Base-by-base conservation (phyloP, 2,797 vertebrate species). In the Neoniphon sammara region DNA sequence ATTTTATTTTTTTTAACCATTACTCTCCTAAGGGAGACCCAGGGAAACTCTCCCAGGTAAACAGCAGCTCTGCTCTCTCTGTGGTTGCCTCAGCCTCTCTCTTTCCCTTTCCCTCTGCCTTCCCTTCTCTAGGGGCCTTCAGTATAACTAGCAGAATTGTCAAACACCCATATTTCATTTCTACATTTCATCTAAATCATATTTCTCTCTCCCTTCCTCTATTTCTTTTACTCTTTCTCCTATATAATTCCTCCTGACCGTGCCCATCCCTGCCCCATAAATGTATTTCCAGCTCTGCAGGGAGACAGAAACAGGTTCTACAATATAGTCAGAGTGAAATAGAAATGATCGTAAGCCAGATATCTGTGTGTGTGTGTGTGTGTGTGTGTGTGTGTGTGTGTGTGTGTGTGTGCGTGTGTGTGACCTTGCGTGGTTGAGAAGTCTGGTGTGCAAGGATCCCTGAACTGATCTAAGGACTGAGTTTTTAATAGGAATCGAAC, bases 401-500 rank as follows among this genome's bases (percentile, higher is more conserved):
- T 75, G 65, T 77, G 20, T 55, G 11, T 18, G n/a, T 20, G 25
- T 58, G 44, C 47, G 21, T 63, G 69, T 56, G 44, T 23, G 31
- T 67, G 68, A 84, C 70, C 75, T 83, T 75, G 72, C 73, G 63
- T 74, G 56, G 27, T 54, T 55, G 71, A 54, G 46, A 65, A 81
- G 53, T 60, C 46, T 74, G 54, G 56, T 77, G 75, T 78, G 63
- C 82, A 81, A 76, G 57, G 61, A 80, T 80, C 42, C 67, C 72
- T 47, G 58, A 47, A 70, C 47, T 72, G 46, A 18, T 49, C 18
- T 42, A 42, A 42, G 39, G 3, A 12, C 39, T 42, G 56, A 65
- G 30, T 58, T 84, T 53, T 66, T 72, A 79, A 80, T 67, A 73
- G 60, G 68, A 87, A 83, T 73, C 1, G 3, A 84, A 81, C 58